Evolutionary conservation across 2,113 vertebrate species (phyloP).

Genomic region (Spermophilus dauricus): DNA sequence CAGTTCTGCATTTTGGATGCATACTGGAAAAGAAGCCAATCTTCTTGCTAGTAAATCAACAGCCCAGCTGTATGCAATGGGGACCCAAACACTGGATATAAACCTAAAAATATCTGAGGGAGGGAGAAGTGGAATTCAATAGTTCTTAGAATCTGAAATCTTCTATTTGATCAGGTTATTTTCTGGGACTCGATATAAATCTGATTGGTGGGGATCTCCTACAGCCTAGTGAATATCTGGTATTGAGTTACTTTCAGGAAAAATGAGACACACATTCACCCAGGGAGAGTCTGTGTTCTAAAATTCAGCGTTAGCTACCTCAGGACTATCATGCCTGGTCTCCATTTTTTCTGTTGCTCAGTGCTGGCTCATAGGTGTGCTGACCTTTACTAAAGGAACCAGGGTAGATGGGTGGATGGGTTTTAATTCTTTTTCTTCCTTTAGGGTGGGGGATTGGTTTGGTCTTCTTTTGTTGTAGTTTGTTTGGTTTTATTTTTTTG

Average conservation of each 20-base stretch:
- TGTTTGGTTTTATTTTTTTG: slow-evolving; percentile 73
- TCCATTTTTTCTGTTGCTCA: slow-evolving; percentile 75
- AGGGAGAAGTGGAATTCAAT: slow-evolving; percentile 79
- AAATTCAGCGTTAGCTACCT: slow-evolving; percentile 72
- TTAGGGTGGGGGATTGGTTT: slow-evolving; percentile 66
- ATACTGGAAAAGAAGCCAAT: slow-evolving; percentile 87
- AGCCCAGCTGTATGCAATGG: slow-evolving; percentile 85
- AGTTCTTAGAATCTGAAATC: slow-evolving; percentile 81
- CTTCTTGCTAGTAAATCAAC: slow-evolving; percentile 86
- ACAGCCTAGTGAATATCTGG: slow-evolving; percentile 80
- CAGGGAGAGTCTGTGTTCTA: slow-evolving; percentile 84
- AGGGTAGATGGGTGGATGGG: slow-evolving; percentile 39
- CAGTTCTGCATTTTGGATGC: slow-evolving; percentile 87
- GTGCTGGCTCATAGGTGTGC: slow-evolving; percentile 68
- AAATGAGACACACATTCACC: slow-evolving; percentile 76
- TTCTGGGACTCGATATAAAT: slow-evolving; percentile 67
- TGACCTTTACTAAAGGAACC: slow-evolving; percentile 76
- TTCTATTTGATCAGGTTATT: slow-evolving; percentile 76
- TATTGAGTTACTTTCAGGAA: slow-evolving; percentile 80
- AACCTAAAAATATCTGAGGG: slow-evolving; percentile 77
- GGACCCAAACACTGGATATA: slow-evolving; percentile 82
- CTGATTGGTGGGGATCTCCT: slow-evolving; percentile 82
- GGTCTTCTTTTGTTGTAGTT: slow-evolving; percentile 65
- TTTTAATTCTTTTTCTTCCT: slow-evolving; percentile 55
- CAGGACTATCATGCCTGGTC: slow-evolving; percentile 74